Base-by-base conservation (phyloP, 2,113 vertebrate species). In the Leiothrix lutea region DNA sequence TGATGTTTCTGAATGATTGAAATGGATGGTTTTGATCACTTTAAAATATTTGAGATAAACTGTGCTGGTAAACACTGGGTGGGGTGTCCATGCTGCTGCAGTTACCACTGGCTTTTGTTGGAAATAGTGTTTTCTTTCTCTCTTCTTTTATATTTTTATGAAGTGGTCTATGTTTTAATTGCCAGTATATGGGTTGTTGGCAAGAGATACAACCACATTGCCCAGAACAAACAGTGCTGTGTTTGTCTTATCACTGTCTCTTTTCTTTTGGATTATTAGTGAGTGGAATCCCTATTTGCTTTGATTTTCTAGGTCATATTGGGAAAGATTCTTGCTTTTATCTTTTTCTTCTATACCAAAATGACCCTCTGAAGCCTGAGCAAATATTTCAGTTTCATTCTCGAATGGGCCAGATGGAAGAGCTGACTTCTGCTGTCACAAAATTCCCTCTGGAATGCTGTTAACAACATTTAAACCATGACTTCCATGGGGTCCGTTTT, bases 241-340 rank as follows among this genome's bases (percentile, higher is more conserved):
- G 54, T 69, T 54, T 77, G 38, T 70, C 62, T 66, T 88, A 20
- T 12, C 54, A 51, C 31, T 66, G 29, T 73, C 50, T 66, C 29
- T 70, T 44, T 96, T 92, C 77, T 89, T 61, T 81, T 38, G 38
- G 48, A 50, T 91, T 91, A 86, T 77, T 62, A 54, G 36, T 33
- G 60, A 88, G 25, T 66, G 58, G 62, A 95, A 86, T 88, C 14
- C 72, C 40, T 77, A 44, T 90, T 96, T 95, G 81, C 86, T 88
- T 81, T 94, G 72, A 92, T 92, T 96, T 85, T 60, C 64, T 78
- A 50, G 62, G 40, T 92, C 38, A 73, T 92, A 57, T 77, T 91
- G 70, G 94, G 86, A 77, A 85, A 94, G 85, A 87, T 86, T 86
- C 77, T 54, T 87, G 70, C 91, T 97, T 96, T 94, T 93, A 91